Evolutionary conservation across 2,797 vertebrate species (phyloP).

Genomic region (Capromys pilorides): DNA sequence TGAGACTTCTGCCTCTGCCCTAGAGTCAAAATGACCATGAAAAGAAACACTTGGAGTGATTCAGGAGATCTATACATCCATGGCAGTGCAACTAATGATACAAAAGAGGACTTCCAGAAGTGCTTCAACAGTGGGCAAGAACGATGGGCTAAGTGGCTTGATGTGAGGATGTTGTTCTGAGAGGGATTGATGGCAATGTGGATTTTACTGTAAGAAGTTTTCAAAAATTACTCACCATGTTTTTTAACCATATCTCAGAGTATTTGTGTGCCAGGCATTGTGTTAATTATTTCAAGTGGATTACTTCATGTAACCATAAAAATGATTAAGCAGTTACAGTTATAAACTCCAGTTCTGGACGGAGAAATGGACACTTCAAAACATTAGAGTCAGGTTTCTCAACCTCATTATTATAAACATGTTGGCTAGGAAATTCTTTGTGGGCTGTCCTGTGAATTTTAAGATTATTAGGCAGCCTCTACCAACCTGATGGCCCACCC

Average conservation of each 20-base stretch:
- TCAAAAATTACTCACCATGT: neutral
- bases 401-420: neutral
- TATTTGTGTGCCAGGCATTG: neutral
- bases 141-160: neutral
- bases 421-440: neutral
- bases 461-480: neutral
- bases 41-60: neutral
- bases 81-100: neutral
- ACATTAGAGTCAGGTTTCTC: neutral
- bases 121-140: neutral
- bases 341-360: neutral
- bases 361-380: neutral
- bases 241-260: neutral
- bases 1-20: neutral
- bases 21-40: neutral
- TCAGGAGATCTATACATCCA: neutral
- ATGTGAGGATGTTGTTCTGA: neutral
- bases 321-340: neutral
- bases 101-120: neutral
- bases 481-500: neutral
- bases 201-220: neutral
- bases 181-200: neutral
- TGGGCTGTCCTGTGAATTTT: neutral
- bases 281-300: neutral
- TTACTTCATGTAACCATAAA: neutral